Evolutionary conservation across 1,140 invertebrate species (phyloP).

Genomic region (Nylanderia fulva): DNA sequence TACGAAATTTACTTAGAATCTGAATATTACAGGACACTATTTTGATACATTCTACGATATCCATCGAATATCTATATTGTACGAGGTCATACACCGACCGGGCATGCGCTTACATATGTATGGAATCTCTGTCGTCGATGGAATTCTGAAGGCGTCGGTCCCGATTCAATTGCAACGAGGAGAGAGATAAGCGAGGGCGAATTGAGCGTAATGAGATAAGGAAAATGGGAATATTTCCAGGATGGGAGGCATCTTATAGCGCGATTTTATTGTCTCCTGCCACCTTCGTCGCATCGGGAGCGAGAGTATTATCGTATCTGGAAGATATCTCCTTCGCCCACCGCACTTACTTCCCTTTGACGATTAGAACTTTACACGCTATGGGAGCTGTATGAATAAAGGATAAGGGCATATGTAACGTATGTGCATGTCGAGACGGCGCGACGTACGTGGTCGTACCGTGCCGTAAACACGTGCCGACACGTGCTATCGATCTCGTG

Average conservation of each 20-base stretch:
- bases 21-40: not conserved
- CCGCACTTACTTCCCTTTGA: constrained; percentile 34
- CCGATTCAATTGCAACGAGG: not conserved
- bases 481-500: constrained; percentile 59
- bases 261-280: constrained; percentile 44
- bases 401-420: constrained; percentile 47
- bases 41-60: not conserved
- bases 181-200: constrained; percentile 28
- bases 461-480: constrained; percentile 64
- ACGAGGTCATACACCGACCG: not conserved
- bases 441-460: constrained; percentile 64
- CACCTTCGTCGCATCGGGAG: not conserved
- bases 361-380: constrained; percentile 47
- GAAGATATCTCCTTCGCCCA: not conserved
- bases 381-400: constrained; percentile 56
- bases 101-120: not conserved
- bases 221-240: not conserved
- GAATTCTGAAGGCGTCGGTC: not conserved
- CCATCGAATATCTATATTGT: not conserved
- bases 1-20: not conserved
- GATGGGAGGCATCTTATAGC: not conserved
- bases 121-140: not conserved
- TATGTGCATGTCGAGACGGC: constrained; percentile 53
- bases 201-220: constrained; percentile 42
- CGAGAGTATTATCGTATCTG: constrained; percentile 35